phyloP scores from a whole-genome alignment of 2,797 vertebrate species.

The Erethizon dorsatum region DNA sequence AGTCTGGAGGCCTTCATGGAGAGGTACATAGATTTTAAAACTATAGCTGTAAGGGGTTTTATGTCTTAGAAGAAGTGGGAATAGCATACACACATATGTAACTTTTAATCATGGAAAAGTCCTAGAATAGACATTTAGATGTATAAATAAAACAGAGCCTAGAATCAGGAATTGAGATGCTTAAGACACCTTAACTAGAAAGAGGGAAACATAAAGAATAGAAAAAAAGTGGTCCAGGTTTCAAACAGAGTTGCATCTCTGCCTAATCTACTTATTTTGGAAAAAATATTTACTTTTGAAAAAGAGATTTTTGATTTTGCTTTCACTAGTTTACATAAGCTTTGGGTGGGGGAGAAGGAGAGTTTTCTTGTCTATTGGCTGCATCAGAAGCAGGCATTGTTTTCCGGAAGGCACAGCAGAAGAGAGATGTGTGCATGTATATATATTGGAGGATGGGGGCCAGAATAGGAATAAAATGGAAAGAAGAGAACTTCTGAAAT shows the following conservation, averaged over 20 bases:
- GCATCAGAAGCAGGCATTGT: not conserved
- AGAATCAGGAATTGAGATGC: not conserved
- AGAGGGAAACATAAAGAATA: not conserved
- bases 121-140: not conserved
- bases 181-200: not conserved
- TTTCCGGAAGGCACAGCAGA: not conserved
- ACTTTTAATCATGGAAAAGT: not conserved
- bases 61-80: not conserved
- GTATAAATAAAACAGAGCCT: not conserved
- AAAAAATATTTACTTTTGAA: slow-evolving; percentile 18
- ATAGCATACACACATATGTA: too few species aligned
- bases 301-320: not conserved
- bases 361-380: not conserved
- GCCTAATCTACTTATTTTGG: not conserved
- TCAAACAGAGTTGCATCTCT: not conserved
- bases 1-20: not conserved
- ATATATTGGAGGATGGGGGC: not conserved
- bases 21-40: not conserved
- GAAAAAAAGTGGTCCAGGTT: not conserved
- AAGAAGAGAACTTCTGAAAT: not conserved
- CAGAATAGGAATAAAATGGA: not conserved
- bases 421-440: not conserved
- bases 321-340: not conserved
- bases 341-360: not conserved
- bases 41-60: not conserved